phyloP scores from a whole-genome alignment of 1,140 invertebrate species.

The Conus betulinus region DNA sequence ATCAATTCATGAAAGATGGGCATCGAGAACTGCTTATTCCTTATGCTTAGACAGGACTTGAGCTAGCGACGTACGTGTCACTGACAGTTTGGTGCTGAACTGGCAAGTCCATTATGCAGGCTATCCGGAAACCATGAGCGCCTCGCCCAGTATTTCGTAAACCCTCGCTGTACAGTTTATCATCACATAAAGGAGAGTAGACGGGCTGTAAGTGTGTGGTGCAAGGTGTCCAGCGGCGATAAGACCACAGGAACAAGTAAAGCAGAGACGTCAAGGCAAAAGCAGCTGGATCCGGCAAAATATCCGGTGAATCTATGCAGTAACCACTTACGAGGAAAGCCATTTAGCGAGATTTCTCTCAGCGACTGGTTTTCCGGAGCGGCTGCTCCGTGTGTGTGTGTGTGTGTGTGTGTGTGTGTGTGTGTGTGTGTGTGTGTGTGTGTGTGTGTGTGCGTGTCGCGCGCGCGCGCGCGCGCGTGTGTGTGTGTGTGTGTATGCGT shows the following conservation, averaged over 20 bases:
- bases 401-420: slow-evolving; percentile 18
- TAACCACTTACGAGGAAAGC: neutral
- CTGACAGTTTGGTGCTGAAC: no score
- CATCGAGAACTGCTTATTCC: no score
- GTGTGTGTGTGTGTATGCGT: neutral
- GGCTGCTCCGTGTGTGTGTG: neutral
- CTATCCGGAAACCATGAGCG: no score
- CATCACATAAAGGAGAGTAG: no score
- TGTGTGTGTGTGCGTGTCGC: neutral
- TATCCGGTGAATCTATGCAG: neutral
- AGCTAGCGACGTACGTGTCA: no score
- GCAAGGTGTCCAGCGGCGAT: neutral
- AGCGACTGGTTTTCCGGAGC: neutral
- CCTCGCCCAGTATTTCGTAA: no score
- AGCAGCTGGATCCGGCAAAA: neutral
- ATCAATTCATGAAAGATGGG: no score
- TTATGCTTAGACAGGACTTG: no score
- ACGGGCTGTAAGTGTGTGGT: neutral
- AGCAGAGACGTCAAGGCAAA: neutral
- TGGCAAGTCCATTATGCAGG: no score
- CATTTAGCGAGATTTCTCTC: neutral
- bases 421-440: slow-evolving; percentile 19
- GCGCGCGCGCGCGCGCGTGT: neutral
- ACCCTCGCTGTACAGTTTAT: no score
- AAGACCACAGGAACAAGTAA: neutral